Base-by-base conservation (phyloP, 2,888 invertebrate species). In the Epinotia ramella region DNA sequence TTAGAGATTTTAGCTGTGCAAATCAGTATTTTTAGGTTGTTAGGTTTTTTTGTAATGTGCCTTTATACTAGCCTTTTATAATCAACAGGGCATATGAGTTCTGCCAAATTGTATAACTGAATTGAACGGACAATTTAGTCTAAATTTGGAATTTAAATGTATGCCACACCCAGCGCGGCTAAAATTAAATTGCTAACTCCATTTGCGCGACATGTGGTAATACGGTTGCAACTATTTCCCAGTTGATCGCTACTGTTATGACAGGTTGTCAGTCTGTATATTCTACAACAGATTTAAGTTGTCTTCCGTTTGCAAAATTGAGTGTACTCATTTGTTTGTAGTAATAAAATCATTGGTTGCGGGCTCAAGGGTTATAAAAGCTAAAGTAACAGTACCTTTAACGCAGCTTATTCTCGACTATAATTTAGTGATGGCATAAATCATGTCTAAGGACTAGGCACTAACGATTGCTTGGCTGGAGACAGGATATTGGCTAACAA, bases 381-480 rank as follows among this genome's bases (percentile, higher is more conserved):
- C 40, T 40, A 63, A 24, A n/a, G 18, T 40, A 63, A 3, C 5
- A 33, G 28, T 33, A 63, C 63, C 63, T 40, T 49, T 65, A 24
- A 53, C 53, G 13, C 5, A 60, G 59, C 24, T 59, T 33, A 20
- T n/a, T 62, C 16, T 62, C 28, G 7, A 62, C 13, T 33, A 33
- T 57, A 44, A 20, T 40, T 57, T 57, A 63, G 16, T 12, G 3
- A 63, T 40, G 20, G 16, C 13, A 84, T 83, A 82, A 84, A 84
- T 83, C 80, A 82, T 81, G 78, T 70, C 60, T 46, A 56, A 74
- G 66, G 62, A 46, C 57, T 59, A 67, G 20, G 60, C 67, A 56
- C 40, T 20, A 71, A 69, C 53, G 59, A 57, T 56, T 64, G 46
- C 28, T 57, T 59, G 69, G 62, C 70, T 56, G 16, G 64, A 46